Evolutionary conservation across 2,888 invertebrate species (phyloP), one percentile per base, ranked within the genome.

Genomic region (Germaria angustata): DNA sequence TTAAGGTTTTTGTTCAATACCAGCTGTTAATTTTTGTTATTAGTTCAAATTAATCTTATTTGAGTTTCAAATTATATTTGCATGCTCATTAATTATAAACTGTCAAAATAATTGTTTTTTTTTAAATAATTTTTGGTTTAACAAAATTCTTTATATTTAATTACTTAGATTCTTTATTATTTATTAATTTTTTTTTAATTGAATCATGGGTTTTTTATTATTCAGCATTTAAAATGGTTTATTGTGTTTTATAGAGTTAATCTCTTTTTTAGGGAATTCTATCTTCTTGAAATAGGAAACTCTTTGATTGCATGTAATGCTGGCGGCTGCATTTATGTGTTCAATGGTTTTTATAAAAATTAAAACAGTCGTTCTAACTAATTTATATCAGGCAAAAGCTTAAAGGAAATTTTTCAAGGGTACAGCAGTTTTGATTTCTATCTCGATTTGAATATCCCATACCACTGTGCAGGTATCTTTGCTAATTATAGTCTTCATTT

Each of bases 281-380:
- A n/a, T n/a, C 34, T 53, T 53, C 55, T 2, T 59, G 24, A 36
- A 13, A 17, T 7, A 51, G 11, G 22, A 36, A 39, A 36, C 20
- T 41, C 20, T 4, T 87, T 28, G n/a, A 84, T 86, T 90, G 90
- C 90, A 90, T 90, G 90, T 85, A 87, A 88, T 89, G 89, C 89
- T 90, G 90, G 89, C 90, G 90, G 90, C 88, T 87, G 88, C 90
- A 88, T 88, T 88, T 87, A 39, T 73, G 71, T 85, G 86, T 86
- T 84, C 85, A 85, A 86, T 82, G 84, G 85, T 85, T 85, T 87
- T 73, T 9, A 36, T 8, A 51, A 7, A 6, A 49, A 49, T 49
- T 7, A 13, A 20, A 34, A 32, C n/a, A 49, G 7, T 36, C 8
- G 4, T 24, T 24, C 24, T 3, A 39, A 59, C 22, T 44, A 17